phyloP scores from a whole-genome alignment of 2,113 vertebrate genomes.

The Grus americana region DNA sequence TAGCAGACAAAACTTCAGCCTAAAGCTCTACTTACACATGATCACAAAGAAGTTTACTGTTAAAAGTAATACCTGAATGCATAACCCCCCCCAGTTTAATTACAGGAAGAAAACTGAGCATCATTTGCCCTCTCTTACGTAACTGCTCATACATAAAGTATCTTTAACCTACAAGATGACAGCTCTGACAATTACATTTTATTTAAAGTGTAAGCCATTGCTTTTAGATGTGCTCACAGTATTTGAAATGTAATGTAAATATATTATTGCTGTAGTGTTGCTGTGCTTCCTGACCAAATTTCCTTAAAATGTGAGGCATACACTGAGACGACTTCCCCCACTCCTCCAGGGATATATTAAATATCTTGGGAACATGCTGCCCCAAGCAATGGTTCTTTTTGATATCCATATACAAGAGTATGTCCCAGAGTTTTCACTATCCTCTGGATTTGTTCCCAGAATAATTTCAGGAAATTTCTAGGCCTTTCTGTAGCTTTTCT shows the following conservation, averaged over 20 bases:
- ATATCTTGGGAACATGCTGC: background rate
- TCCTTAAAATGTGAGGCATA: background rate
- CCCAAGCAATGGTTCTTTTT: background rate
- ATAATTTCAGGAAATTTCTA: conserved; percentile 15
- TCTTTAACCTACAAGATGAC: background rate
- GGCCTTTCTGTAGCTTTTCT: background rate
- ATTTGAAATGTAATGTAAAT: background rate
- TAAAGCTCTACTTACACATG: background rate
- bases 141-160: background rate
- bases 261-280: background rate
- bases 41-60: background rate
- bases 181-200: background rate
- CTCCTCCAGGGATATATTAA: background rate
- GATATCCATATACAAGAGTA: background rate
- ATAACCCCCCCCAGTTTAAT: background rate
- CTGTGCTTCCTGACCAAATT: background rate
- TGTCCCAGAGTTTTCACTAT: background rate
- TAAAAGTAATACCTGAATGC: background rate
- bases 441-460: conserved; percentile 35
- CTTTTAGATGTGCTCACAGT: background rate
- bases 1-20: background rate
- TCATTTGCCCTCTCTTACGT: background rate
- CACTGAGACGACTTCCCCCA: background rate
- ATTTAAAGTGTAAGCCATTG: background rate
- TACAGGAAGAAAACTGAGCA: background rate